phyloP scores from a whole-genome alignment of 2,797 vertebrate species.

The Oreonectes daqikongensis region DNA sequence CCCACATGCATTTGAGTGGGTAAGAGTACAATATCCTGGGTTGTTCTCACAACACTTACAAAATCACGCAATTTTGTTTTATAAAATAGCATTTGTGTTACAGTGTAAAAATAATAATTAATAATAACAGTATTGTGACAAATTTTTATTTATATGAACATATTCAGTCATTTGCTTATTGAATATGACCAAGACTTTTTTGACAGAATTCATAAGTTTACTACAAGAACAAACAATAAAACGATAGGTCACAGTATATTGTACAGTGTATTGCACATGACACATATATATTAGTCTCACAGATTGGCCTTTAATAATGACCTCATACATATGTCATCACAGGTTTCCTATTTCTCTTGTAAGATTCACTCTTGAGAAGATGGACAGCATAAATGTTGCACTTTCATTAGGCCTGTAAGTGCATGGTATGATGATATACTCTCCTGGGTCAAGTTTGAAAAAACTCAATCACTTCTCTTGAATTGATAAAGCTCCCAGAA shows the following conservation, averaged over 20 bases:
- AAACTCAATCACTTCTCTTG: conserved; percentile 54
- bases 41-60: too few species aligned
- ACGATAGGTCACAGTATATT: too few species aligned
- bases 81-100: too few species aligned
- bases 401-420: conserved; percentile 49
- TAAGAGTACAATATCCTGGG: too few species aligned
- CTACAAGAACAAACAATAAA: neutral
- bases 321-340: conserved; percentile 7
- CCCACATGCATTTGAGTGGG: too few species aligned
- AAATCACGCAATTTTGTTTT: too few species aligned
- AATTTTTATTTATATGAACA: too few species aligned
- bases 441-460: conserved; percentile 55
- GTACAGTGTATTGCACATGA: neutral
- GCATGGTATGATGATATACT: conserved; percentile 59
- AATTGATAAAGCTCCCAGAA: neutral
- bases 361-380: conserved; percentile 56
- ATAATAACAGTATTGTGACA: too few species aligned
- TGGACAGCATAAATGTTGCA: conserved; percentile 51
- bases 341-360: neutral
- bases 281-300: neutral
- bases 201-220: too few species aligned
- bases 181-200: too few species aligned
- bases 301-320: neutral
- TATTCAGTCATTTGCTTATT: too few species aligned
- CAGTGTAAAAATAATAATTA: too few species aligned